Evolutionary conservation across 2,797 vertebrate genomes (phyloP), one percentile per base, ranked within the genome.

Genomic region (Phoebastria nigripes): DNA sequence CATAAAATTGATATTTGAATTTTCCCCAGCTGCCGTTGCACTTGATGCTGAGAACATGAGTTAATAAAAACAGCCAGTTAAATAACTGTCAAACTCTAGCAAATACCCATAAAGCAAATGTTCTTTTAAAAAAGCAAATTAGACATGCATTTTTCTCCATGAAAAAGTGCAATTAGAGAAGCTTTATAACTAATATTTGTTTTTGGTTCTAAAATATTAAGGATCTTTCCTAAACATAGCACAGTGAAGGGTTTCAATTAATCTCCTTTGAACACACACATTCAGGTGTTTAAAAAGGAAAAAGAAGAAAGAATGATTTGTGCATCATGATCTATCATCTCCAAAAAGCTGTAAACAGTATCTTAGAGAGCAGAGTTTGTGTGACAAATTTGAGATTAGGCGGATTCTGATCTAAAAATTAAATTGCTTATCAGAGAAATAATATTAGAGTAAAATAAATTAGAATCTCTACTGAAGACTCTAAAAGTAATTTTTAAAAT

Each of bases 1-100:
- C 86, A 73, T 95, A 67, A 96, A 97, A 96, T 25, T 91, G 95
- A 88, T 96, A 96, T 96, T 96, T 91, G 94, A 93, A 72, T 97
- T 94, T 97, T 94, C 83, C 82, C 96, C 95, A 94, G 96, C 96
- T 97, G 97, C 87, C 97, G 95, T 92, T 94, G 93, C 95, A 92
- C 94, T 97, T 63, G 92, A 96, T 71, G 77, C 94, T 58, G 86
- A 84, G 95, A 97, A 95, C 96, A 96, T 0, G 87, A 97, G 96
- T 97, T 98, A 97, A 97, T 98, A 98, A 97, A 97, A 97, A 91
- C 90, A 98, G 95, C 93, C 93, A 97, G 97, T 97, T 98, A 98
- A 98, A 94, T 96, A 97, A 72, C 71, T 97, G 96, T 95, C 97
- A 97, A 93, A 97, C 93, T 94, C 97, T 79, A 96, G 97, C 97